These are phyloP conservation scores for Zapornia atra DNA, from an alignment of 2,113 vertebrate genomes.

Conservation along the genomic window DNA sequence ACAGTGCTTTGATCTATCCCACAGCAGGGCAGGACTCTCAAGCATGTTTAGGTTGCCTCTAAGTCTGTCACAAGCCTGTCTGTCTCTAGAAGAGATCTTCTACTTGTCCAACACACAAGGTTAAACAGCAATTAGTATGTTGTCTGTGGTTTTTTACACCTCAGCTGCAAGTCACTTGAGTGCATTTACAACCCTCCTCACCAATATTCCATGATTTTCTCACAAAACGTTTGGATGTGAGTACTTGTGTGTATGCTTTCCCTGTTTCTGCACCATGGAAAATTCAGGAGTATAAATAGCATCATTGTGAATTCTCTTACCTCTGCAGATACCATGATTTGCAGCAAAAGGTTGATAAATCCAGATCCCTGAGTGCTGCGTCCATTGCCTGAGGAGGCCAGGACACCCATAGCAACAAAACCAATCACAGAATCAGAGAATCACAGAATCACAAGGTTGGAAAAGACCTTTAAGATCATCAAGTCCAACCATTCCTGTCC, in stretches of 20 bases:
- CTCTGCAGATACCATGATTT: background rate
- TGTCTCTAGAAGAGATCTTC: background rate
- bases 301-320: background rate
- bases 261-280: accelerated
- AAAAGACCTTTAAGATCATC: too few relatives aligned
- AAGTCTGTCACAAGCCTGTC: background rate
- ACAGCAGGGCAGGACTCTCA: background rate
- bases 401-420: background rate
- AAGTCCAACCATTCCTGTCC: too few relatives aligned
- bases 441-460: too few relatives aligned
- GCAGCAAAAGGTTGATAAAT: background rate
- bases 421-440: too few relatives aligned
- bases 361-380: background rate
- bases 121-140: background rate
- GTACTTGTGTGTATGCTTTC: background rate
- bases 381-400: background rate
- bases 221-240: background rate
- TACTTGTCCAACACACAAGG: background rate
- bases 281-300: background rate
- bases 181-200: background rate
- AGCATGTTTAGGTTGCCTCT: background rate
- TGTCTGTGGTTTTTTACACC: background rate
- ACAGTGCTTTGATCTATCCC: background rate
- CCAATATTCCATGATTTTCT: background rate
- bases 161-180: background rate